Base-by-base conservation (phyloP, 2,113 vertebrate species). In the Hydrolagus affinis region DNA sequence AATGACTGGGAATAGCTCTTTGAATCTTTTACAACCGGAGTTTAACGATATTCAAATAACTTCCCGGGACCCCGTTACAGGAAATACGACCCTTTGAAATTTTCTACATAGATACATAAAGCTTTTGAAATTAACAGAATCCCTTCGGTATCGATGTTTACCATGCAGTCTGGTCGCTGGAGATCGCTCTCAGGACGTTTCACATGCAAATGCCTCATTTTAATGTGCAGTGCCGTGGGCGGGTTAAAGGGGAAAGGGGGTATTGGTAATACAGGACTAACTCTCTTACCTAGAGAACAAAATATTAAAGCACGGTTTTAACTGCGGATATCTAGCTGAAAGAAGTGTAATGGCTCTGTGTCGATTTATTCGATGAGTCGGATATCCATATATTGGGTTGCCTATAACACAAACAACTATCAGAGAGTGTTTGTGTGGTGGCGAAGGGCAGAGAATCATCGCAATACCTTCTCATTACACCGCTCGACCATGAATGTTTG, bases 31-130 rank as follows among this genome's bases (percentile, higher is more conserved):
- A 83, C 78, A 83, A 83, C 78, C 10, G 62, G 59, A 83, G 78
- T 83, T 44, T 83, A 83, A 83, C 78, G 78, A 83, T 83, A 83
- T 66, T 68, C 78, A 83, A 30, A 83, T 83, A 66, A 83, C 78
- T 64, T 83, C 62, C 62, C 15, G 10, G 78, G 17, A 66, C 60
- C 4, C n/a, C 62, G 23, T 64, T 56, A 76, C 19, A 4, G 44
- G 59, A 76, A 76, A 57, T 57, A 56, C 78, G 21, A 12, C 25
- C 60, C 78, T 83, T 83, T 83, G 78, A 83, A 83, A 64, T 30
- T 4, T 68, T 68, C 78, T 62, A 68, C 25, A 83, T 25, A 32
- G 15, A 83, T 83, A 83, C 62, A 32, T 66, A 83, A 32, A 62
- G 56, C 76, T 80, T 80, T 80, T 80, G n/a, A 68, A 83, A 66